Evolutionary conservation across 2,113 vertebrate species (phyloP), one percentile per base, ranked within the genome.

Genomic region (Gymnarchus niloticus): DNA sequence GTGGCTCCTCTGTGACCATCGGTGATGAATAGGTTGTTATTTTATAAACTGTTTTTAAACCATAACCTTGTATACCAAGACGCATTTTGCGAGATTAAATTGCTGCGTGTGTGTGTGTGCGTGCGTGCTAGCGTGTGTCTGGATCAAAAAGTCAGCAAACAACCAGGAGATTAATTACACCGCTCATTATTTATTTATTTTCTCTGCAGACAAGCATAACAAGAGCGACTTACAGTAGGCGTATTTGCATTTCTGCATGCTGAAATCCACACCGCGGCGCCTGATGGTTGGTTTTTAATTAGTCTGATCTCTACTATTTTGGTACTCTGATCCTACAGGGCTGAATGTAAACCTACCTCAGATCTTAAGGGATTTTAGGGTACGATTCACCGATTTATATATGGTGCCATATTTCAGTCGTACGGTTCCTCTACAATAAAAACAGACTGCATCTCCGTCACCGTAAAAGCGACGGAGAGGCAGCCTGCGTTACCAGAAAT

Each of bases 121-220:
- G 5, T 33, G 9, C 25, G 14, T n/a, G n/a, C n/a, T n/a, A n/a
- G n/a, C 25, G 23, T 19, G 33, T n/a, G 37, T 59, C 59, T 44
- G 33, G 82, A 57, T 59, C 54, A 57, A 54, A 28, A 78, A 78
- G 76, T 78, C 76, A 78, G 44, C 76, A 83, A 57, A 56, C 82
- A 52, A 4, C 25, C 49, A 51, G 54, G 52, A 57, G 82, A 59
- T 57, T 57, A 59, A 83, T 83, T 57, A 59, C 82, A 44, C 21
- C 3, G 51, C 28, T 1, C 28, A 2, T 82, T 33, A 33, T 33
- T 33, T 54, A 33, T 33, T 33, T 82, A 54, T 82, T 82, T 82
- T 51, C 51, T 54, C 51, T 49, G 48, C 44, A 82, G 28, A 82
- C 48, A 48, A 82, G 49, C 51, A 48, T 56, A 56, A 51, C 49